Evolutionary conservation across 2,888 invertebrate genomes (phyloP), one percentile per base, ranked within the genome.

Genomic region (Eudasyphora cyanicolor): DNA sequence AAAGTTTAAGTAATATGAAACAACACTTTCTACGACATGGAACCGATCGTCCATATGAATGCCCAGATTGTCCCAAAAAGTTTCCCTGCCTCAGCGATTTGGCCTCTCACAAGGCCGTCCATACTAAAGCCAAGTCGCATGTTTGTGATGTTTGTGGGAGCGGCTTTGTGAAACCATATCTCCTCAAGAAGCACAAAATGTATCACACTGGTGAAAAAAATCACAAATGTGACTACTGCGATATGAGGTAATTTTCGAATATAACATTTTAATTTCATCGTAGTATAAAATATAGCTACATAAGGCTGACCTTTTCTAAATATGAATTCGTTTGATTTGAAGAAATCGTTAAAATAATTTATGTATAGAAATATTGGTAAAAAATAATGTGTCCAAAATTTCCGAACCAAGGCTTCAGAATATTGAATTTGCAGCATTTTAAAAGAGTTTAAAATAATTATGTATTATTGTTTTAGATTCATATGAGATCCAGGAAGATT

Each of bases 91-190:
- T 94, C 91, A 94, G 94, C 92, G 89, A 89, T 79, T 87, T 94
- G 14, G 93, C 93, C 54, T 92, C 93, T 0, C 94, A 94, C 82
- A 89, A 89, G 24, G 89, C 89, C 1, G 93, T 93, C 0, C 94
- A 94, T 86, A 91, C 92, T 0, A 93, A 94, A 19, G 93, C 93
- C 14, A 89, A 95, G 83, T 95, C 95, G 0, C 94, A 94, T 90
- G 93, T 93, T 83, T 95, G 95, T 85, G 94, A 94, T 60, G 92
- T 93, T 75, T 95, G 95, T 85, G 94, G 94, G 10, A 94, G 94
- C 82, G 86, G 92, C 17, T 94, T 94, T 87, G 94, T 93, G 0
- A 94, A 93, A 85, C 91, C 92, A 0, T 93, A 92, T 86, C 94
- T 94, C 0, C 89, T 95, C 42, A 94, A 94, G 87, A 94, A 95